A percentile compares a stretch with the other conserved stretches of the same genome.
These are phyloP conservation scores for Hipparchia semele DNA, from an alignment of 2,888 invertebrate species.

Conservation along the genomic window DNA sequence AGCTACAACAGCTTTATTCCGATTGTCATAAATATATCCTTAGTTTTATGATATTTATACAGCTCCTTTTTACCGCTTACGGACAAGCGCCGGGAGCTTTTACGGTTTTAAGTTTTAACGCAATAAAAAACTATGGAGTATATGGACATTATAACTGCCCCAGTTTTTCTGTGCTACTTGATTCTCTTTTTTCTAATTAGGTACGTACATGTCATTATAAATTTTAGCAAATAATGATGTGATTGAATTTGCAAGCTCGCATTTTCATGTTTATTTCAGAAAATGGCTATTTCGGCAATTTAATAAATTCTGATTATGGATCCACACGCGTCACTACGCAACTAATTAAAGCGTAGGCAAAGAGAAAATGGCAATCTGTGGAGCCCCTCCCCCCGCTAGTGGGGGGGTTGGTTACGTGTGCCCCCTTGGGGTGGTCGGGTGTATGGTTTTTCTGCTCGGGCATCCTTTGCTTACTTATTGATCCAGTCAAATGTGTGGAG, in stretches of 20 bases:
- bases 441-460: slow-evolving; percentile 84
- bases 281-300: slow-evolving; percentile 54
- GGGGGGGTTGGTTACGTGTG: slow-evolving; percentile 83
- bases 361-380: slow-evolving; percentile 84
- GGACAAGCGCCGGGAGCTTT: not conserved
- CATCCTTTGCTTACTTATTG: slow-evolving; percentile 85
- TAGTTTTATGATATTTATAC: slow-evolving; percentile 18
- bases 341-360: slow-evolving; percentile 84
- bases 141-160: not conserved
- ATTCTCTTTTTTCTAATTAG: not conserved
- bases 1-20: slow-evolving; percentile 36
- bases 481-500: slow-evolving; percentile 85
- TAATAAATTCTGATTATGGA: slow-evolving; percentile 78
- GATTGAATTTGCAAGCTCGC: not conserved
- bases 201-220: not conserved
- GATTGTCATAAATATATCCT: slow-evolving; percentile 12
- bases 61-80: not conserved
- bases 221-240: not conserved
- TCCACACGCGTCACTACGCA: slow-evolving; percentile 82
- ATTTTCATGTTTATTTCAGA: slow-evolving; percentile 23
- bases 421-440: slow-evolving; percentile 82
- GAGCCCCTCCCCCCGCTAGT: slow-evolving; percentile 82
- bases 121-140: no score
- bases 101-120: not conserved
- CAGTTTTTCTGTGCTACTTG: not conserved